phyloP scores from a whole-genome alignment of 2,113 vertebrate species.

The Pteronura brasiliensis region DNA sequence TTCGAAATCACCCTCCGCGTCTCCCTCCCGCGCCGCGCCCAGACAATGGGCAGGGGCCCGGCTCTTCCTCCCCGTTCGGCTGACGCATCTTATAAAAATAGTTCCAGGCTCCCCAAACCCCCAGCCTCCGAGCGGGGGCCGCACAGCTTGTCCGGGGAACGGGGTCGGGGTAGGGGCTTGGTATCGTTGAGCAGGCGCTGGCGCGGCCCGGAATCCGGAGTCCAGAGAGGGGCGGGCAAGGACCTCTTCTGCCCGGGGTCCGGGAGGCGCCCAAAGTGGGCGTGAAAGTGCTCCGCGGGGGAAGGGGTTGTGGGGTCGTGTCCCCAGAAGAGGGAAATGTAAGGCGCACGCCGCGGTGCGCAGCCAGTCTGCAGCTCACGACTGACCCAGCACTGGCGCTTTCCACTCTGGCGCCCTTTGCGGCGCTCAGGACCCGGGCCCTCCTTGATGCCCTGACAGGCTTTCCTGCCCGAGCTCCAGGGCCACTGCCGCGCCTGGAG shows the following conservation, averaged over 20 bases:
- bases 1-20: not conserved
- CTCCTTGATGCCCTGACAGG: not conserved
- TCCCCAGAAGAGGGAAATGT: not conserved
- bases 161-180: not conserved
- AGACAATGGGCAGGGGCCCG: constrained; percentile 30
- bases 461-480: not conserved
- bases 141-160: not conserved
- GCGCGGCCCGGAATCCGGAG: not conserved
- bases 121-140: not conserved
- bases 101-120: not conserved
- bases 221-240: not conserved
- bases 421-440: not conserved
- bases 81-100: constrained; percentile 54
- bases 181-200: not conserved
- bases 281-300: not conserved
- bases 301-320: not conserved
- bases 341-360: not conserved
- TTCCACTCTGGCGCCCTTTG: not conserved
- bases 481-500: not conserved
- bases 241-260: not conserved
- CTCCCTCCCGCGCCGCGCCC: not conserved
- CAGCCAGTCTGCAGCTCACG: not conserved
- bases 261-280: not conserved
- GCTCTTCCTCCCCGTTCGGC: not conserved
- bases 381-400: not conserved